Evolutionary conservation across 2,888 invertebrate species (phyloP), one percentile per base, ranked within the genome.

Genomic region (Eutolmus rufibarbis): DNA sequence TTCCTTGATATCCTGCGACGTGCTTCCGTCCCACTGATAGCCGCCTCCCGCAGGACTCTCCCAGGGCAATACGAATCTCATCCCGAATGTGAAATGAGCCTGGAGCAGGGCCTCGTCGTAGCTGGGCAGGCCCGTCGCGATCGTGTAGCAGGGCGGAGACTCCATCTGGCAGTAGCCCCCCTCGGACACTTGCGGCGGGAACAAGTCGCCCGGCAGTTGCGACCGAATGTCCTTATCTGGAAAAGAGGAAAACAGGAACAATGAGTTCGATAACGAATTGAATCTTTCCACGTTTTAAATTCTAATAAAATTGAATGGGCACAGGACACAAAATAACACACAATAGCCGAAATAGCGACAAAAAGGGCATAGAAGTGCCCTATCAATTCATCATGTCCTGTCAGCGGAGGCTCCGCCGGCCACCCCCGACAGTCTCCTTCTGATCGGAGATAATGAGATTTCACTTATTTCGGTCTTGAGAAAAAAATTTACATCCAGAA

Each of bases 91-190:
- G 74, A 77, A 56, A 82, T 85, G 78, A 46, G 81, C 74, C 51
- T 94, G 94, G 91, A 94, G 93, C 90, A 95, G 91, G 16, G 95
- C 95, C 91, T 95, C 95, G 88, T 94, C 94, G 91, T 95, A 95
- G 88, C 93, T 94, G 56, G 95, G 95, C 87, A 95, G 91, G 12
- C 95, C 95, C 40, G 95, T 95, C 89, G 94, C 95, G 89, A 95
- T 93, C 74, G 95, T 95, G 91, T 95, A 95, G 90, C 94, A 95
- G 57, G 95, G 95, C 88, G 95, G 92, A 74, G 94, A 94, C 90
- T 94, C 94, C 90, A 92, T 91, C 91, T 92, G 92, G 89, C 91
- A 91, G 90, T 92, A 92, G 43, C 90, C 90, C 23, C 91, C 90
- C 88, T 92, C 92, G 16, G 56, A 5, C 8, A 56, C 16, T 74